Evolutionary conservation across 1,140 invertebrate species (phyloP).

Genomic region (Eriocheir sinensis): DNA sequence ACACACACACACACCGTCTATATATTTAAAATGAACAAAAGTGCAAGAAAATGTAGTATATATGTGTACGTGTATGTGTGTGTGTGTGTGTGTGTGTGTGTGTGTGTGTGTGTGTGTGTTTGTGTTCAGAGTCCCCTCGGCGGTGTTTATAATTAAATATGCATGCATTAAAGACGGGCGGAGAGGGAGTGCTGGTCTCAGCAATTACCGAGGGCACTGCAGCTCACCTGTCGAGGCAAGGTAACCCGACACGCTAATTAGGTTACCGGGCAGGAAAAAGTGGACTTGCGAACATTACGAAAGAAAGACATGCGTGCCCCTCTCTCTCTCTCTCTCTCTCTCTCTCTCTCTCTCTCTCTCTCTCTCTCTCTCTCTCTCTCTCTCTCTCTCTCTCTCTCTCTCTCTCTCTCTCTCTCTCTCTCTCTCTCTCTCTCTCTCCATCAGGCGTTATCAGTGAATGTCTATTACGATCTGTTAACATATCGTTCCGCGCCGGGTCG

Average conservation of each 20-base stretch:
- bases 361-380: conserved; percentile 46
- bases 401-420: conserved; percentile 28
- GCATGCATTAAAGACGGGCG: not conserved
- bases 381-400: conserved; percentile 34
- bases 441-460: not conserved
- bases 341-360: not conserved
- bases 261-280: not conserved
- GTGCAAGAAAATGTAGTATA: too few species aligned
- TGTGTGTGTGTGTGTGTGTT: not conserved
- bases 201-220: not conserved
- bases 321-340: not conserved
- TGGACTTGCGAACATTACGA: not conserved
- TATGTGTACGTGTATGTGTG: too few species aligned
- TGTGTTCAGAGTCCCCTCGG: not conserved
- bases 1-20: too few species aligned
- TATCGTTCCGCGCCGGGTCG: not conserved
- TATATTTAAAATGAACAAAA: too few species aligned
- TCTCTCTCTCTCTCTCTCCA: conserved; percentile 3
- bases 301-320: not conserved
- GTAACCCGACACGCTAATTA: not conserved
- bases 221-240: not conserved
- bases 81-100: too few species aligned
- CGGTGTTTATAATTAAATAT: not conserved
- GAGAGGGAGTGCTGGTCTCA: not conserved
- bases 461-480: conserved; percentile 16